Base-by-base conservation (phyloP, 2,888 invertebrate genomes). In the Hypomecis punctinalis region DNA sequence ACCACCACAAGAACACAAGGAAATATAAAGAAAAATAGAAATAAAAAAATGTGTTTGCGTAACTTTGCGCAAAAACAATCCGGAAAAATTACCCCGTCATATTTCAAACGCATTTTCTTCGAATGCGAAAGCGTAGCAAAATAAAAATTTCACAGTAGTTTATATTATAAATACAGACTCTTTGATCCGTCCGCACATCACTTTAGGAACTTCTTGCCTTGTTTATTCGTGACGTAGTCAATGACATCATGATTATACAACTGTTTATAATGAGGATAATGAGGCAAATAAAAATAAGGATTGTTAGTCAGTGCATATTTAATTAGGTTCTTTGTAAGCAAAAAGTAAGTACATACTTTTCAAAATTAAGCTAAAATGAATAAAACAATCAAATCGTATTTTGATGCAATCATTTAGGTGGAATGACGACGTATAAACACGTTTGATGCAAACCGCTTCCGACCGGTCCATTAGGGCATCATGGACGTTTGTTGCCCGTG, bases 171-270 rank as follows among this genome's bases (percentile, higher is more conserved):
- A 66, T 65, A 66, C 56, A 61, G 61, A 61, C 61, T 67, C 72
- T 77, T 77, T 77, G 77, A 76, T 77, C 77, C 69, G 56, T 73
- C 70, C 68, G 43, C 71, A 70, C 69, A 62, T 62, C 63, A 58
- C 66, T 67, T 71, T 56, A 60, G 68, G 66, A 64, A 65, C 52
- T 61, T 48, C 67, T 62, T 42, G 62, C 60, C 42, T 58, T 62
- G 49, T 58, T 59, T 57, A 47, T 55, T 60, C 56, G 48, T 74
- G 69, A 74, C 68, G 74, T 66, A 48, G 39, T 56, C 52, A 66
- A 63, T 69, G 63, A 70, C 76, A 69, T 69, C 72, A 73, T 69
- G 64, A 52, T 64, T 56, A 60, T 51, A 64, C 60, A 64, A 64
- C 35, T 33, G 51, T 5, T 51, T 5, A 51, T 36, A 49, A 49